phyloP scores from a whole-genome alignment of 1,140 invertebrate species.

The Fopius arisanus region DNA sequence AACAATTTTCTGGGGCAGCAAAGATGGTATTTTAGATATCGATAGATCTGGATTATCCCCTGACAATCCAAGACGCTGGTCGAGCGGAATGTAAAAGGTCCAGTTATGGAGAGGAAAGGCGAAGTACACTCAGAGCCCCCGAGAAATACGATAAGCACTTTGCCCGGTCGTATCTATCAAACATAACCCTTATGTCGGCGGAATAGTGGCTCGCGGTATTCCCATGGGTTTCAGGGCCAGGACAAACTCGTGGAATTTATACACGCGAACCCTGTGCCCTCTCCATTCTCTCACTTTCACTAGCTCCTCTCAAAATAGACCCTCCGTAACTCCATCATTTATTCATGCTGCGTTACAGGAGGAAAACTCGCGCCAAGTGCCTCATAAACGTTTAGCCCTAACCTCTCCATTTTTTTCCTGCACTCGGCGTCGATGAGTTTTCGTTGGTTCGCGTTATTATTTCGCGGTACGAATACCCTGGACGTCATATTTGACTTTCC shows the following conservation, averaged over 20 bases:
- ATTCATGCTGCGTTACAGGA: conserved; percentile 61
- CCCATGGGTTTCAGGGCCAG: conserved; percentile 46
- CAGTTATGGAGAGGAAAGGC: background rate
- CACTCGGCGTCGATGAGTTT: conserved; percentile 28
- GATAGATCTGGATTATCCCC: background rate
- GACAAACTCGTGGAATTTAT: conserved; percentile 62
- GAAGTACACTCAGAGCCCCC: background rate
- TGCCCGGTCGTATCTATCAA: conserved; percentile 61
- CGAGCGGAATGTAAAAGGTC: background rate
- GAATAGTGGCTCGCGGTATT: conserved; percentile 39
- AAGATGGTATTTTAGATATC: no score
- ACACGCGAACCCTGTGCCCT: conserved; percentile 48
- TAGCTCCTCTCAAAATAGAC: background rate
- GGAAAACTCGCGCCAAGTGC: conserved; percentile 54
- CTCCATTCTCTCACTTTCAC: conserved; percentile 21
- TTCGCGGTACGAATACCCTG: background rate
- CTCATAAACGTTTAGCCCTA: conserved; percentile 34
- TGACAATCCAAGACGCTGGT: background rate
- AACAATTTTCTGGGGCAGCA: no score
- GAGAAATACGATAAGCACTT: conserved; percentile 66
- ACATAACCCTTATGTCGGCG: conserved; percentile 61
- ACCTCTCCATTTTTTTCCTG: background rate
- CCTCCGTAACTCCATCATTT: conserved; percentile 49
- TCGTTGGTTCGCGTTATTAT: background rate
- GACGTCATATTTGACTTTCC: background rate